Evolutionary conservation across 2,797 vertebrate species (phyloP).

Genomic region (Chloroceryle amazona): DNA sequence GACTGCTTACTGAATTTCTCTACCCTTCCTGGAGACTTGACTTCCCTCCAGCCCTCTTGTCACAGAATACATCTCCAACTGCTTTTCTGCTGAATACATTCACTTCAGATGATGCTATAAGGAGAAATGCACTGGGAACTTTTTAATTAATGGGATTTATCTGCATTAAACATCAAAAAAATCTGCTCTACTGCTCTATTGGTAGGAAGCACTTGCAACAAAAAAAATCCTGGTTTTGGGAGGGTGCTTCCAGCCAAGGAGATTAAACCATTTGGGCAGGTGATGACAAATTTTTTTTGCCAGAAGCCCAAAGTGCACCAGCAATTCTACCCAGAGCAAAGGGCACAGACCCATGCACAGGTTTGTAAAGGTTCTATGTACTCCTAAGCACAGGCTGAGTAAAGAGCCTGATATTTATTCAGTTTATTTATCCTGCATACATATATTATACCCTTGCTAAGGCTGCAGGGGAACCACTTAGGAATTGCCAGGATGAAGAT

Average conservation of each 20-base stretch:
- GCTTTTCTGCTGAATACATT: neutral
- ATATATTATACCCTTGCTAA: fast-evolving
- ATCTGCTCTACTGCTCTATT: neutral
- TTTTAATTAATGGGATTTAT: neutral
- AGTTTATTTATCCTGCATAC: neutral
- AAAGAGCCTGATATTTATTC: neutral
- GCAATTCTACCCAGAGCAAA: neutral
- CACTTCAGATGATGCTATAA: neutral
- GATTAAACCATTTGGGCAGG: neutral
- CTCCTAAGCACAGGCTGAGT: neutral
- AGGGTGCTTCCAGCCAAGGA: neutral
- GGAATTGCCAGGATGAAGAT: neutral
- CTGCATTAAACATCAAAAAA: neutral
- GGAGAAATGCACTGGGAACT: fast-evolving
- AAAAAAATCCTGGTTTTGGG: neutral
- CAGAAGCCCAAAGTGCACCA: neutral
- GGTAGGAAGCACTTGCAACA: neutral
- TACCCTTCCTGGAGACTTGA: neutral
- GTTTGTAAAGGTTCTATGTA: neutral
- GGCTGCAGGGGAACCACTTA: neutral
- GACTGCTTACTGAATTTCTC: neutral
- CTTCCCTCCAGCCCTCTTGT: neutral
- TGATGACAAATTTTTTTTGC: neutral
- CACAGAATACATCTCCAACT: neutral
- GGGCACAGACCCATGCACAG: fast-evolving